Evolutionary conservation across 2,888 invertebrate genomes (phyloP).

Genomic region (Nipponacmea schrenckii): DNA sequence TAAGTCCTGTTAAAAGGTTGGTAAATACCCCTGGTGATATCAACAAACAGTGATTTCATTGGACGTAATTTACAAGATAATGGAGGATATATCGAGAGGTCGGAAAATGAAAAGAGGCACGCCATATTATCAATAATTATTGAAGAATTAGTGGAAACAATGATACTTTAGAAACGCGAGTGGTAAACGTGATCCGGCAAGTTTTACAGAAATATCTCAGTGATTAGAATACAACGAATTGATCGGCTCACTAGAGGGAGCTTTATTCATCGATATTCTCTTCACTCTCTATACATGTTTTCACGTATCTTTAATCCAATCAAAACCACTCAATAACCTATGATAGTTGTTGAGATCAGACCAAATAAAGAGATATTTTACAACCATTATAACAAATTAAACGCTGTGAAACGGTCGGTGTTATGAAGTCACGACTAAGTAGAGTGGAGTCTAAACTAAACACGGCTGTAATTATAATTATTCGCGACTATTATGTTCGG

Average conservation of each 20-base stretch:
- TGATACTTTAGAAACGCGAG: background rate
- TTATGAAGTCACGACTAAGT: too few species aligned
- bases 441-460: too few species aligned
- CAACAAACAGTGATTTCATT: background rate
- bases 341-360: background rate
- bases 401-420: background rate
- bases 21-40: background rate
- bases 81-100: background rate
- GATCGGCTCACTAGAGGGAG: too few species aligned
- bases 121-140: constrained; percentile 3
- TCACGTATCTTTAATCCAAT: background rate
- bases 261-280: too few species aligned
- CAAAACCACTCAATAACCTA: background rate
- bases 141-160: constrained; percentile 1
- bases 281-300: too few species aligned
- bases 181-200: too few species aligned
- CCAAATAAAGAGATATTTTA: background rate
- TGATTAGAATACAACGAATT: too few species aligned
- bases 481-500: too few species aligned
- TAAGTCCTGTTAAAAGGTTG: constrained; percentile 1
- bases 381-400: background rate
- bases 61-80: constrained; percentile 1
- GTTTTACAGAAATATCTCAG: too few species aligned
- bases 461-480: too few species aligned
- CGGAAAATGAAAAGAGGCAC: background rate